Conservation (phyloP, 2,113 vertebrate genomes). For the Ceuthmochares aereus region DNA sequence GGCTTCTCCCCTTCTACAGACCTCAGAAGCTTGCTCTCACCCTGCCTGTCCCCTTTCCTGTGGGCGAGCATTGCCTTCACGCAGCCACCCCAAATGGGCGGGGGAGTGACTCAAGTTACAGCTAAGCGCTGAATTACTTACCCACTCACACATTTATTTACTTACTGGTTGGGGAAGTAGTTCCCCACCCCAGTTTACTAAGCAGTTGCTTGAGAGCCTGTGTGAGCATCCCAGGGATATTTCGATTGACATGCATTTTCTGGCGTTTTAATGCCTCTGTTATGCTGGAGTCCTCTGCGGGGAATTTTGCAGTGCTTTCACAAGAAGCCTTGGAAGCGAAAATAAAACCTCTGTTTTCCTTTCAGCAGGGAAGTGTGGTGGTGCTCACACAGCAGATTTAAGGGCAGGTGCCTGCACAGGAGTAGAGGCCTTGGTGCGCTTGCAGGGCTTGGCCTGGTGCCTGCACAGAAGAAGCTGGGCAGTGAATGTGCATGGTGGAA, state of each 20-base stretch:
- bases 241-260: fast-evolving
- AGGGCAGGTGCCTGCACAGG: neutral
- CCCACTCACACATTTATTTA: neutral
- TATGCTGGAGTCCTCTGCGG: neutral
- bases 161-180: neutral
- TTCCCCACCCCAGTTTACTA: neutral
- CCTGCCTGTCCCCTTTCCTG: neutral
- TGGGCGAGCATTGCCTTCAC: neutral
- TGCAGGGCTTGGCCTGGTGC: neutral
- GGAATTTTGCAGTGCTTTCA: neutral
- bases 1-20: neutral
- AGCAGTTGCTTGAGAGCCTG: neutral
- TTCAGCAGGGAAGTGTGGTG: neutral
- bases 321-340: neutral
- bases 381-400: neutral
- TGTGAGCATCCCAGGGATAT: neutral
- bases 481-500: neutral
- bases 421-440: neutral
- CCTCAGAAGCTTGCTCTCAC: neutral
- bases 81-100: fast-evolving
- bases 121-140: neutral
- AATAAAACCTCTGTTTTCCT: neutral
- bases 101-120: neutral
- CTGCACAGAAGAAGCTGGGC: fast-evolving
- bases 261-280: neutral